These are phyloP conservation scores for Oconnorella tubifera DNA, from an alignment of 2,888 invertebrate species.

Conservation along the genomic window DNA sequence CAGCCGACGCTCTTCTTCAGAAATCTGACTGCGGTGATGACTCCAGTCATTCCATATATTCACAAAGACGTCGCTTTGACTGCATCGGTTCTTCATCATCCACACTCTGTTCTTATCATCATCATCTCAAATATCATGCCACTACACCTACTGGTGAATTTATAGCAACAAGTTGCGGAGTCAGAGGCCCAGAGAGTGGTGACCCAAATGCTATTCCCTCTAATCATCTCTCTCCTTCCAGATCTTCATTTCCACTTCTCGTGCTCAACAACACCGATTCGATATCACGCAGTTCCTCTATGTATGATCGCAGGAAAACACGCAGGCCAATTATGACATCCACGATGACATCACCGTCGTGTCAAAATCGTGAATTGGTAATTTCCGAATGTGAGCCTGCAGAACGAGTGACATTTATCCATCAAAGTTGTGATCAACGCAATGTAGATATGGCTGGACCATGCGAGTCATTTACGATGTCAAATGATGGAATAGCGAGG, in stretches of 20 bases:
- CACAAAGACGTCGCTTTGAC: not conserved
- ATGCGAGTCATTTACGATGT: no score
- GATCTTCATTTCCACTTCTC: not conserved
- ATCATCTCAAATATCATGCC: constrained; percentile 5
- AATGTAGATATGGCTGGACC: not conserved
- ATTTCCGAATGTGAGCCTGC: no score
- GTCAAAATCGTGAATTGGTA: not conserved
- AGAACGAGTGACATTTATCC: not conserved
- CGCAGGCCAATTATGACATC: not conserved
- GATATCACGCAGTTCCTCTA: not conserved
- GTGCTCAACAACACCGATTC: not conserved
- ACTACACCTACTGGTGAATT: not conserved
- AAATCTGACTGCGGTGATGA: not conserved
- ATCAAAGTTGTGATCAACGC: not conserved
- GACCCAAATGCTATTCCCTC: not conserved
- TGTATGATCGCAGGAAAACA: not conserved
- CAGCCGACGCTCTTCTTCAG: constrained; percentile 1
- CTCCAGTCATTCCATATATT: constrained; percentile 7
- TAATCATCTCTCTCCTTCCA: not conserved
- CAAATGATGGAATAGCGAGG: no score
- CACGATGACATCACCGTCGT: constrained; percentile 1
- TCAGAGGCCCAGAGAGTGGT: not conserved
- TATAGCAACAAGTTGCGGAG: not conserved
- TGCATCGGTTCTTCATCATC: constrained; percentile 3
- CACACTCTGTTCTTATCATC: constrained; percentile 15